phyloP scores from a whole-genome alignment of 2,797 vertebrate species.

The Falco novaeseelandiae region DNA sequence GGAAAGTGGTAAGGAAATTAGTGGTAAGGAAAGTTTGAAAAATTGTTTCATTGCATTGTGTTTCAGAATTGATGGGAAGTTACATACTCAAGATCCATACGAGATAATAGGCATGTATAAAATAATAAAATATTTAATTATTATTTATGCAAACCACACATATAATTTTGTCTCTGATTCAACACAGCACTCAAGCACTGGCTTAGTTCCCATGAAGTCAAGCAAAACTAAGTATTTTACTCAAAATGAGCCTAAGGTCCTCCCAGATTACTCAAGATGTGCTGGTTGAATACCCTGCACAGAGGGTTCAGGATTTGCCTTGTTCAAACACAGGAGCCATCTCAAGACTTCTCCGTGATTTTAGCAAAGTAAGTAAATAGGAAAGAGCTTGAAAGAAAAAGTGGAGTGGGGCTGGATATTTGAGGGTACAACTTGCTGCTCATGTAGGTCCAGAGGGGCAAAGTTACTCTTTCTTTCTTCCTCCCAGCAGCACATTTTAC shows the following conservation, averaged over 20 bases:
- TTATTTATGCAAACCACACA: neutral
- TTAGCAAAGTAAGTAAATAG: neutral
- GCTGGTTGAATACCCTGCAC: neutral
- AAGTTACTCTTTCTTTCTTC: neutral
- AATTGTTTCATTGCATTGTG: neutral
- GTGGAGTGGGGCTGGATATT: neutral
- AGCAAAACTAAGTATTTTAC: neutral
- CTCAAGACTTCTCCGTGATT: neutral
- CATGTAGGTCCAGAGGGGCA: accelerated
- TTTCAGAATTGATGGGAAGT: neutral
- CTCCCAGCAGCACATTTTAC: neutral
- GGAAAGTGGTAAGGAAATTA: neutral
- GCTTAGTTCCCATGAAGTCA: neutral
- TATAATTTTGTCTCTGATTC: neutral
- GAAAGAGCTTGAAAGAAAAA: neutral
- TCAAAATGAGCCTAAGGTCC: neutral
- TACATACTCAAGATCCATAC: neutral
- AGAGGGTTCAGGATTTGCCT: neutral
- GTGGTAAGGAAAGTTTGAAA: neutral
- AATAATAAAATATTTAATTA: neutral
- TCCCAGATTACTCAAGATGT: neutral
- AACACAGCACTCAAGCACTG: neutral
- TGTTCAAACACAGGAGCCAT: neutral
- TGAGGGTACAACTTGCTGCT: neutral
- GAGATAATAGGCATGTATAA: neutral